Evolutionary conservation across 2,888 invertebrate genomes (phyloP), one percentile per base, ranked within the genome.

Genomic region (Epiblema foenella): DNA sequence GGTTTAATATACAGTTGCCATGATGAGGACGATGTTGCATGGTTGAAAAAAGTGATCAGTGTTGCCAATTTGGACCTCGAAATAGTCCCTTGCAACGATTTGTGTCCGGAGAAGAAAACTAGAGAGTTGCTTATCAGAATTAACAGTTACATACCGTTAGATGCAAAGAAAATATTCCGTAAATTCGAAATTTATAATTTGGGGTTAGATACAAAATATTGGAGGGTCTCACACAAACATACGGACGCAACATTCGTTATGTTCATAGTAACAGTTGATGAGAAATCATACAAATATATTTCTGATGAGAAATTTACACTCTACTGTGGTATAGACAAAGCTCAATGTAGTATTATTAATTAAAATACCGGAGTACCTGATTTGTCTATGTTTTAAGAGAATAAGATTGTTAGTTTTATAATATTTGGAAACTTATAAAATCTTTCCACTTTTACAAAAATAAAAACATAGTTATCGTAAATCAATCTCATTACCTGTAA

Each of bases 1-100:
- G 81, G 76, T 0, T 33, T 90, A 0, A 59, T 86, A 0, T 90
- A 89, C 64, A 81, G 78, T 74, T 90, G 89, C 75, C 79, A 86
- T 49, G 80, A 79, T 29, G 77, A 84, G 73, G 76, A 77, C 12
- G 79, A 83, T 33, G 79, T 75, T 56, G 33, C 71, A 0, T 83
- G 85, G 77, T 71, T 87, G 1, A 68, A 76, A 68, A 76, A 77
- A 3, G 58, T 75, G 10, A 17, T 82, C 10, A 72, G 69, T 64
- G 74, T 69, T 67, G 73, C 71, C 71, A 69, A 76, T 15, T 37
- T 70, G 24, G 51, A 69, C 46, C 71, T 80, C 8, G 75, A 73
- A 59, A 54, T 80, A 29, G 63, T 76, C 7, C 63, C 60, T 29
- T 67, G 33, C 1, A 73, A 68, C 2, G 62, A 66, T 56, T 49